These are phyloP conservation scores for Eutolmus rufibarbis DNA, from an alignment of 2,888 invertebrate species.

Conservation along the genomic window DNA sequence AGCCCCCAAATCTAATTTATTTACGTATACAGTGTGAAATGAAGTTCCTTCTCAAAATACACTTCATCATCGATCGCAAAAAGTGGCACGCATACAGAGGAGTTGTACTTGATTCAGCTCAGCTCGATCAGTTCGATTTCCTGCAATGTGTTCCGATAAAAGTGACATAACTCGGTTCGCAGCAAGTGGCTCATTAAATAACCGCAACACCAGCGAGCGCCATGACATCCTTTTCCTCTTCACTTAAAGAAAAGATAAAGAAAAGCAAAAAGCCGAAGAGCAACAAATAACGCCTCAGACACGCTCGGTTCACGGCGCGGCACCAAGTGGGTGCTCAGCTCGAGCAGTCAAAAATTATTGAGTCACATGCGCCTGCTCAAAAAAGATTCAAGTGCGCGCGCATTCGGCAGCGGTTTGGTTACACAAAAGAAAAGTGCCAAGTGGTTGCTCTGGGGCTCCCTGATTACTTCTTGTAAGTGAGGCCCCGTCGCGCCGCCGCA, in stretches of 20 bases:
- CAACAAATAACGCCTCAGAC: background rate
- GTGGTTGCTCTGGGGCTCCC: background rate
- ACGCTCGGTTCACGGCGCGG: background rate
- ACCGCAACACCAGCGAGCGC: background rate
- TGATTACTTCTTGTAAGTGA: background rate
- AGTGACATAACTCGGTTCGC: background rate
- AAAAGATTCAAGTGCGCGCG: constrained; percentile 23
- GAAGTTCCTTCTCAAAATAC: background rate
- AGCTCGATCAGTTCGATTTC: background rate
- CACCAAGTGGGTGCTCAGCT: constrained; percentile 14
- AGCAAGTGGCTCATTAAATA: constrained; percentile 12
- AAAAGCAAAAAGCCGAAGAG: background rate
- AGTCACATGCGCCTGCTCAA: background rate
- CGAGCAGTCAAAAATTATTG: background rate
- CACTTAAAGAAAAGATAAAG: constrained; percentile 1
- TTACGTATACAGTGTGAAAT: too few species aligned
- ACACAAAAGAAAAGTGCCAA: background rate
- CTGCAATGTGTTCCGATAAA: background rate
- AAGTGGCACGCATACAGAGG: background rate
- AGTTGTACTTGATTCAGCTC: background rate
- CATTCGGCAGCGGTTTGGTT: background rate
- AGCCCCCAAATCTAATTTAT: too few species aligned
- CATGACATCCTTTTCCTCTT: constrained; percentile 36
- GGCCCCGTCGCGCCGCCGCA: background rate
- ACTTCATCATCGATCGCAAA: background rate